Base-by-base conservation (phyloP, 2,797 vertebrate genomes). In the Sebastes alutus region DNA sequence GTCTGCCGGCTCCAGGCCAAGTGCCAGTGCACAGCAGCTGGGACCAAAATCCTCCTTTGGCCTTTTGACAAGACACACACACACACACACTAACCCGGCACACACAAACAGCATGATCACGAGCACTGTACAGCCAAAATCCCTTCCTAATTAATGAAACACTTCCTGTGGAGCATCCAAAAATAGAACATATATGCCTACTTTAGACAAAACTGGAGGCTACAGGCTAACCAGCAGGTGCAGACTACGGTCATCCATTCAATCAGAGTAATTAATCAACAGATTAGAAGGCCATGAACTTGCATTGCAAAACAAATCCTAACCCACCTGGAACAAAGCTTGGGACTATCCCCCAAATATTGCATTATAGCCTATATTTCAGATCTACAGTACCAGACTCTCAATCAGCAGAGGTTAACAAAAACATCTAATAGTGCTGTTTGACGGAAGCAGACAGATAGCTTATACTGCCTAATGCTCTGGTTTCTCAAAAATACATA, bases 41-140 rank as follows among this genome's bases (percentile, higher is more conserved):
- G 90, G 92, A 87, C 87, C 81, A 84, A 90, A 93, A 93, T 92
- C 93, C 92, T 91, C 85, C 75, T 62, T 76, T 93, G 92, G 93
- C 91, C 27, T 83, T 90, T 88, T 82, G 86, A 93, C 89, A 90
- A 85, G 38, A 71, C 61, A 72, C 70, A 80, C 33, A 65, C 72
- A 77, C 14, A 77, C 49, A 73, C 49, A 61, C 12, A 64, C 42
- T 5, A 62, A 46, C 14, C 42, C 3, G 6, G 42, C 14, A 20
- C 27, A 63, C 5, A 27, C 32, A 67, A 65, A 56, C 52, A 54
- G 38, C 25, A 71, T 67, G 66, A 74, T 18, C 23, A 62, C 27
- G 4, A 59, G 23, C 20, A 72, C 22, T 42, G 33, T 13, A 54
- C 55, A 74, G 73, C 55, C 42, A 70, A 83, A 84, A 81, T 70